Evolutionary conservation across 2,113 vertebrate genomes (phyloP).

Genomic region (Gymnorhina tibicen): DNA sequence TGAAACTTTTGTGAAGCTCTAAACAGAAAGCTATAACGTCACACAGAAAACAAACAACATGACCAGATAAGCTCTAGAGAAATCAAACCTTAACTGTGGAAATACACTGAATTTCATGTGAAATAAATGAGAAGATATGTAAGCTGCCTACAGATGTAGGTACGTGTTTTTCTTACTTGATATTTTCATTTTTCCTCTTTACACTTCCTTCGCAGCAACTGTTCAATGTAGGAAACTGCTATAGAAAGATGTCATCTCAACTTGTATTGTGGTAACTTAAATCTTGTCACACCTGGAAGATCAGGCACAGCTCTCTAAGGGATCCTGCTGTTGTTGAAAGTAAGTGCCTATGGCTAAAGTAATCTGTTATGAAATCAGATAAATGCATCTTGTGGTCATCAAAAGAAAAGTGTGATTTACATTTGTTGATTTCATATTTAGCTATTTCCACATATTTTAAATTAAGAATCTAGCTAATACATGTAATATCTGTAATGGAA

Average conservation of each 20-base stretch:
- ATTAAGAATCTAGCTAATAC: not conserved
- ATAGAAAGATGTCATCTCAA: not conserved
- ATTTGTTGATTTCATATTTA: not conserved
- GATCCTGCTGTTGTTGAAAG: not conserved
- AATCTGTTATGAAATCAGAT: not conserved
- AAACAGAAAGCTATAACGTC: not conserved
- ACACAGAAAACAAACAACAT: not conserved
- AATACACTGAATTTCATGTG: not conserved
- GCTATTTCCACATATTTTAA: not conserved
- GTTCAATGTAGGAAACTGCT: not conserved
- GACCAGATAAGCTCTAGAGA: constrained; percentile 4
- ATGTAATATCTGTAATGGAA: not conserved
- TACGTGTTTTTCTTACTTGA: not conserved
- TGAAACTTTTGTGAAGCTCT: not conserved
- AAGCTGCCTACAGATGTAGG: not conserved
- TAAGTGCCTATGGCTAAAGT: not conserved
- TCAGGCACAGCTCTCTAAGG: not conserved
- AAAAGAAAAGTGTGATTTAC: not conserved
- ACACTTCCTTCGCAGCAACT: not conserved
- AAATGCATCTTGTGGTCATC: not conserved
- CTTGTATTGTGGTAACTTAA: not conserved
- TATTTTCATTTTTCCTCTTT: not conserved
- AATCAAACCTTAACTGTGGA: constrained; percentile 11
- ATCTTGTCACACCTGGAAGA: not conserved
- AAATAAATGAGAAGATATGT: not conserved